These are phyloP conservation scores for Lasioglossum zephyrum DNA, from an alignment of 2,888 invertebrate species.

Conservation along the genomic window DNA sequence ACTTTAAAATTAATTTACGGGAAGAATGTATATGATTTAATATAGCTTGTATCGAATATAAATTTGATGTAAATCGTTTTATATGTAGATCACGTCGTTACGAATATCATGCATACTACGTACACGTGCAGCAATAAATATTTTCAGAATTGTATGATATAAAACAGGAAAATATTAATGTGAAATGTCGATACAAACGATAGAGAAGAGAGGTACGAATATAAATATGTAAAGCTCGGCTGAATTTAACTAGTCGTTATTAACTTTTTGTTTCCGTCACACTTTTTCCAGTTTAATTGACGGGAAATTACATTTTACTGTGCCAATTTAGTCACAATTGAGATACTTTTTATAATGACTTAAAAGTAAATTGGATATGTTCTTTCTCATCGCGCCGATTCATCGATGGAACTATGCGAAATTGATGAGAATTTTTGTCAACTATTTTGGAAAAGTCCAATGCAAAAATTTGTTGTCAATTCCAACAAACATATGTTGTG, in stretches of 20 bases:
- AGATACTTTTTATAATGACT: background rate
- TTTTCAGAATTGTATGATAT: background rate
- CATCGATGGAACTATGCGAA: background rate
- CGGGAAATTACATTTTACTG: slow-evolving; percentile 5
- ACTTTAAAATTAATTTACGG: background rate
- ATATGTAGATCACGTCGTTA: background rate
- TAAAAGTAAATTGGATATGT: background rate
- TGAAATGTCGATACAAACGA: slow-evolving; percentile 2
- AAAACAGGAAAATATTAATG: slow-evolving; percentile 17
- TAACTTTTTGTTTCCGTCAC: background rate
- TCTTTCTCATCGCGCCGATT: background rate
- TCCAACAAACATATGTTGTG: background rate
- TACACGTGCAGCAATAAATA: background rate
- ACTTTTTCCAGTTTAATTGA: slow-evolving; percentile 4
- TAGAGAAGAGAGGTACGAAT: background rate
- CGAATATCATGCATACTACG: background rate
- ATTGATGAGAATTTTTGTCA: background rate
- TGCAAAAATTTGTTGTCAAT: background rate
- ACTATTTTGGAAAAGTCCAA: background rate
- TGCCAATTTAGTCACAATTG: background rate
- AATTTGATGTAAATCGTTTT: background rate
- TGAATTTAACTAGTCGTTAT: slow-evolving; percentile 10
- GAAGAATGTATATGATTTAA: background rate
- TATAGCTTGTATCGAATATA: background rate
- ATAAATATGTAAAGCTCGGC: slow-evolving; percentile 22